Conservation (phyloP, 1,140 invertebrate species). For the Zaprionus ghesquierei region DNA sequence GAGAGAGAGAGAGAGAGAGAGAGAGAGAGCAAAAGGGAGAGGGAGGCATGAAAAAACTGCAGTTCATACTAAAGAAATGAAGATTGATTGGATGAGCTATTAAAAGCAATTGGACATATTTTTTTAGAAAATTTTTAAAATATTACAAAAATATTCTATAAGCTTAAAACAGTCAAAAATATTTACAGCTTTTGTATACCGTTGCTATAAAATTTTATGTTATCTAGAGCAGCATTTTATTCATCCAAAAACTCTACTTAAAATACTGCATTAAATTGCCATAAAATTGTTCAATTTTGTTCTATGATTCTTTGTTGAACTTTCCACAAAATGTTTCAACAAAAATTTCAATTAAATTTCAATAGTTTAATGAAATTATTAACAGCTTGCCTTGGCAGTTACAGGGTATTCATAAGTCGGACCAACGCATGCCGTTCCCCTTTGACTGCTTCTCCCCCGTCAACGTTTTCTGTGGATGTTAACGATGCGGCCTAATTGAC, state of each 20-base stretch:
- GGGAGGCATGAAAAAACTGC: background rate
- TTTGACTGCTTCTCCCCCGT: conserved; percentile 15
- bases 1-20: too few relatives aligned
- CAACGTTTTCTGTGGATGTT: conserved; percentile 49
- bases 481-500: conserved; percentile 71
- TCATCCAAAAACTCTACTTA: too few relatives aligned
- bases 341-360: too few relatives aligned
- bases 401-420: conserved; percentile 11
- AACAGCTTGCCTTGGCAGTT: too few relatives aligned
- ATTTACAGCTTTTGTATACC: background rate
- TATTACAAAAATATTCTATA: background rate
- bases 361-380: too few relatives aligned
- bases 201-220: background rate
- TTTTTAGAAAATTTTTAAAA: too few relatives aligned
- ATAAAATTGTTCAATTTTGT: too few relatives aligned
- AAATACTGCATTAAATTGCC: too few relatives aligned
- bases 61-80: background rate
- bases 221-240: too few relatives aligned
- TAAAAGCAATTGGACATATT: background rate
- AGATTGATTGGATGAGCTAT: background rate
- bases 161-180: background rate
- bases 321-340: too few relatives aligned
- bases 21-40: background rate
- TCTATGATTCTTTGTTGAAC: too few relatives aligned
- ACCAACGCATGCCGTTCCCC: background rate